Evolutionary conservation across 2,888 invertebrate genomes (phyloP).

Genomic region (Alloplasta piceator): DNA sequence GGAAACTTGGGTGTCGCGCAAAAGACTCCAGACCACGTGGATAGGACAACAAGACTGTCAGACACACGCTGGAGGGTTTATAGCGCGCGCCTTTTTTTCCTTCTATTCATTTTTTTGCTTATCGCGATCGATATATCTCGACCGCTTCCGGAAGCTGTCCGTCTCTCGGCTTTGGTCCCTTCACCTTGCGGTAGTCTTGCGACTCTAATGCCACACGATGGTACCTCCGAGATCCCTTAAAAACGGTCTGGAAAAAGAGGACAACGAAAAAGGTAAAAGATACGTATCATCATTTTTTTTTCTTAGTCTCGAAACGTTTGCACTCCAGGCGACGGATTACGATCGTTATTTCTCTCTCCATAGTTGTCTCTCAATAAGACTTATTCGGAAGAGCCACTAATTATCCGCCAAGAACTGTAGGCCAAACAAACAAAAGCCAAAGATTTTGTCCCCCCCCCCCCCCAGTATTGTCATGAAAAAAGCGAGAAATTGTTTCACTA

Average conservation of each 20-base stretch:
- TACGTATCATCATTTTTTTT: constrained; percentile 49
- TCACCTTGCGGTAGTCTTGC: constrained; percentile 12
- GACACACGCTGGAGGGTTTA: too few species aligned
- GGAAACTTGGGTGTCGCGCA: constrained; percentile 57
- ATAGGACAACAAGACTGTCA: constrained; percentile 4
- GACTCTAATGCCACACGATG: too few species aligned
- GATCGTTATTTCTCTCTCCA: constrained; percentile 25
- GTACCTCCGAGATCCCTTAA: constrained; percentile 8
- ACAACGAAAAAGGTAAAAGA: constrained; percentile 44
- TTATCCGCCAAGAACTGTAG: constrained; percentile 47
- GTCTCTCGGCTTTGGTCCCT: constrained; percentile 74
- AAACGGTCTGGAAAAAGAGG: constrained; percentile 37
- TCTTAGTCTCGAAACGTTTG: constrained; percentile 44
- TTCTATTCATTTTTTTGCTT: constrained; percentile 65
- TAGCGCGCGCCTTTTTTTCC: too few species aligned
- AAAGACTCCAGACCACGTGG: constrained; percentile 40
- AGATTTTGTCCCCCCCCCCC: constrained; percentile 31
- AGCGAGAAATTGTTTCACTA: too few species aligned
- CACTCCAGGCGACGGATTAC: constrained; percentile 54
- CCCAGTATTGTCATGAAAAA: constrained; percentile 14
- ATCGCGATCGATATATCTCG: constrained; percentile 77
- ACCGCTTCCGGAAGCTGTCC: constrained; percentile 82
- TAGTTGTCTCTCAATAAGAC: constrained; percentile 24
- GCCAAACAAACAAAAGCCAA: constrained; percentile 53
- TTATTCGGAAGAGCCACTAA: constrained; percentile 56